A percentile compares a stretch with the other conserved stretches of the same genome.
Conservation (phyloP, 2,888 invertebrate species). For the Eupithecia subfuscata region DNA sequence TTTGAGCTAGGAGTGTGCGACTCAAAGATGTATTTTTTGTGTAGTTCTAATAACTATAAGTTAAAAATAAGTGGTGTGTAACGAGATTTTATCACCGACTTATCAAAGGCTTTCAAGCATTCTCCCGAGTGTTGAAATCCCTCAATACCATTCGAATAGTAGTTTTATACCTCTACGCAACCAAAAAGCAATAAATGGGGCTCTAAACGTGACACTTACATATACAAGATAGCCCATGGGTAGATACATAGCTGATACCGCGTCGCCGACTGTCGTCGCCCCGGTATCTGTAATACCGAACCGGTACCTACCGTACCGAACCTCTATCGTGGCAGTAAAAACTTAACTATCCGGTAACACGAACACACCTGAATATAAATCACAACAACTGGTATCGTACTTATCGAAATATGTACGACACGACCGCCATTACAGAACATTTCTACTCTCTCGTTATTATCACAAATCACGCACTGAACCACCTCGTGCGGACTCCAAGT, state of each 20-base stretch:
- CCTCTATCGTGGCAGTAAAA: constrained; percentile 79
- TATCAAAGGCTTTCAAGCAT: constrained; percentile 36
- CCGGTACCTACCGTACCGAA: constrained; percentile 57
- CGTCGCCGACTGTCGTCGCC: constrained; percentile 75
- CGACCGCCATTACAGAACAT: constrained; percentile 67
- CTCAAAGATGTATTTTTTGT: background rate
- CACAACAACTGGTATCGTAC: constrained; percentile 70
- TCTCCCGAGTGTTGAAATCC: constrained; percentile 51
- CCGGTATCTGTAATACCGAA: constrained; percentile 66
- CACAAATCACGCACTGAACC: constrained; percentile 60
- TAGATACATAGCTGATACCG: constrained; percentile 75
- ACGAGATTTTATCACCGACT: constrained; percentile 27
- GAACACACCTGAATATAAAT: constrained; percentile 79
- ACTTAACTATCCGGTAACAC: constrained; percentile 80
- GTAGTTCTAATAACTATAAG: background rate
- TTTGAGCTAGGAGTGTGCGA: background rate
- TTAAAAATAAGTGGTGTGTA: constrained; percentile 9
- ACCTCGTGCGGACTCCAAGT: constrained; percentile 50
- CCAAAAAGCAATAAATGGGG: constrained; percentile 75
- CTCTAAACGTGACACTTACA: constrained; percentile 78
- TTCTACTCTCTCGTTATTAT: constrained; percentile 54
- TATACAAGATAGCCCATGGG: constrained; percentile 71
- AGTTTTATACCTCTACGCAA: constrained; percentile 58
- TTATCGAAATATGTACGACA: constrained; percentile 78
- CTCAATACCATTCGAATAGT: constrained; percentile 35